Percentiles rank a stretch among this genome's conserved stretches.
Evolutionary conservation across 2,113 vertebrate species (phyloP).

Genomic region (Pelecanus crispus): DNA sequence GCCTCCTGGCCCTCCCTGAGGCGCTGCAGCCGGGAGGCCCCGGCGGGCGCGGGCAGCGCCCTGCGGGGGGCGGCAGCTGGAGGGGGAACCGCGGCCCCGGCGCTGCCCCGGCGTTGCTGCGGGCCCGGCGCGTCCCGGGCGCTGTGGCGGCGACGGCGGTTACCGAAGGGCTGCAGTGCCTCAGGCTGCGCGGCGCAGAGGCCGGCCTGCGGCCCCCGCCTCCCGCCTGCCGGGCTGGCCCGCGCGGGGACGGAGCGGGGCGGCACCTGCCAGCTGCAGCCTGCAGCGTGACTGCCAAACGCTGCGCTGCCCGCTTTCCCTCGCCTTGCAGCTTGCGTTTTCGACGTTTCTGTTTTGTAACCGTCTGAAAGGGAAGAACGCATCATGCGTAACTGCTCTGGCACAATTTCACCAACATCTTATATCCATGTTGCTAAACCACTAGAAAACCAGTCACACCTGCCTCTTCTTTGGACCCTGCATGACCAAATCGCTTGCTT

Average conservation of each 20-base stretch:
- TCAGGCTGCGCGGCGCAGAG: not conserved
- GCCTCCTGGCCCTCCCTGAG: not conserved
- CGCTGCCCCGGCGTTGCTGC: not conserved
- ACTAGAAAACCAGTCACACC: not conserved
- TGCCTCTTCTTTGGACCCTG: not conserved
- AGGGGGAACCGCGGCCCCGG: not conserved
- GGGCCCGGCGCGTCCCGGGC: not conserved
- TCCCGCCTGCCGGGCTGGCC: not conserved
- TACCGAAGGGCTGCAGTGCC: not conserved
- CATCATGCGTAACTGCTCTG: accelerated
- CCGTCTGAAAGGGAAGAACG: not conserved
- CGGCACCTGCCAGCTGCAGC: not conserved
- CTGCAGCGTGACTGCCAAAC: accelerated
- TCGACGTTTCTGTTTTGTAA: accelerated
- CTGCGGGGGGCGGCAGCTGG: not conserved
- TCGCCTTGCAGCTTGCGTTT: accelerated
- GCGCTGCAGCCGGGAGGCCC: not conserved
- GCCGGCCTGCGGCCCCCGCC: not conserved
- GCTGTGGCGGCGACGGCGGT: accelerated
- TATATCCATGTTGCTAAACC: accelerated
- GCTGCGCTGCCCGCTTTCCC: not conserved
- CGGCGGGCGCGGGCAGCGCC: not conserved
- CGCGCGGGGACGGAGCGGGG: too few relatives aligned
- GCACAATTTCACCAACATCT: not conserved
- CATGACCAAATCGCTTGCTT: accelerated